A percentile compares a stretch with the other conserved stretches of the same genome.
Evolutionary conservation across 2,113 vertebrate species (phyloP).

Genomic region (Proteles cristata): DNA sequence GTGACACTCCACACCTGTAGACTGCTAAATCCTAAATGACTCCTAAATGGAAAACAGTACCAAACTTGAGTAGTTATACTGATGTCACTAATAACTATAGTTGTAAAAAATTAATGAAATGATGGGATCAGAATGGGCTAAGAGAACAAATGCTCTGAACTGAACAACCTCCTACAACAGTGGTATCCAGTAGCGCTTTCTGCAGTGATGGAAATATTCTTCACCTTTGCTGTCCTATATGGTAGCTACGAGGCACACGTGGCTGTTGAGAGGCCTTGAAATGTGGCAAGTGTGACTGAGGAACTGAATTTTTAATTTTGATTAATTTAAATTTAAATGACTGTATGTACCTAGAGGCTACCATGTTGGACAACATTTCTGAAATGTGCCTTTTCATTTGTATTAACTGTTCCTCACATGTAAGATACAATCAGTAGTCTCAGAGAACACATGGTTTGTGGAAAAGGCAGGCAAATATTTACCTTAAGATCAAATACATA

Average conservation of each 20-base stretch:
- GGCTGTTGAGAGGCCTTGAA: neutral
- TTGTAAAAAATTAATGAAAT: constrained; percentile 6
- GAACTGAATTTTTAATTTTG: neutral
- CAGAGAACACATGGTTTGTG: neutral
- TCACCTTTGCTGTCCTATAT: neutral
- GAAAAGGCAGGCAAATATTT: neutral
- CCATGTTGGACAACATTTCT: neutral
- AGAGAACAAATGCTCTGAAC: neutral
- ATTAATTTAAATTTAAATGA: neutral
- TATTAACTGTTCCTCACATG: neutral
- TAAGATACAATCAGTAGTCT: neutral
- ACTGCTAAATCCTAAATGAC: neutral
- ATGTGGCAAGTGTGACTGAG: neutral
- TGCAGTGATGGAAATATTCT: neutral
- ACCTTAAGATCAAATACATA: neutral
- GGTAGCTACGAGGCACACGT: neutral
- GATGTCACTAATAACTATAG: neutral
- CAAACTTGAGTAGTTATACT: neutral
- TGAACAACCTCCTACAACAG: neutral
- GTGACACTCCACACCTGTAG: neutral
- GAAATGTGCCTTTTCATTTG: neutral
- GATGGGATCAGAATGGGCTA: neutral
- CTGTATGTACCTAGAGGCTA: neutral
- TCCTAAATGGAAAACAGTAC: neutral
- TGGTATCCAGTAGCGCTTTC: neutral